A percentile compares a stretch with the other conserved stretches of the same genome.
Evolutionary conservation across 2,888 invertebrate genomes (phyloP).

Genomic region (Megamerina dolium): DNA sequence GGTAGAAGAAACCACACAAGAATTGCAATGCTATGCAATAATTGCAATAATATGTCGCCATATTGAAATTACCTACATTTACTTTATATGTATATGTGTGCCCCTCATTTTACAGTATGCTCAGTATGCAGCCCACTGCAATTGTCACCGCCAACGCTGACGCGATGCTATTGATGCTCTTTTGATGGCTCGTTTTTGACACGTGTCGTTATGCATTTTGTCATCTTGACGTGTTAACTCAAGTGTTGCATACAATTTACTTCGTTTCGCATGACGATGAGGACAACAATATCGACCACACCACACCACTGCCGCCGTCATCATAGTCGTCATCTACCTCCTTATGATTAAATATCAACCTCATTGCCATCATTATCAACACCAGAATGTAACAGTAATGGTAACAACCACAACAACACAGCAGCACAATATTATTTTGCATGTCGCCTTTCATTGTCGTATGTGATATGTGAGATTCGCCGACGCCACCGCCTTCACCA

Average conservation of each 20-base stretch:
- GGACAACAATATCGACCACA: too few species aligned
- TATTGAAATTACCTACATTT: too few species aligned
- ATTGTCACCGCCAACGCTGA: neutral
- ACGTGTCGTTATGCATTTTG: constrained; percentile 25
- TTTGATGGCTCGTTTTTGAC: constrained; percentile 16
- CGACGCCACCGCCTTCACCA: too few species aligned
- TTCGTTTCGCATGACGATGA: too few species aligned
- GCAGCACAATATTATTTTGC: neutral
- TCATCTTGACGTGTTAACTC: constrained; percentile 22
- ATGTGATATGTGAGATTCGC: too few species aligned
- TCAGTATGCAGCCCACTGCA: too few species aligned
- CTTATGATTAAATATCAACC: neutral
- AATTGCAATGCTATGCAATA: too few species aligned
- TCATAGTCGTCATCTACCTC: neutral
- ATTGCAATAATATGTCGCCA: too few species aligned
- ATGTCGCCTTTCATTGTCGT: too few species aligned
- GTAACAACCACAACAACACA: neutral
- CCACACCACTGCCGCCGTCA: neutral
- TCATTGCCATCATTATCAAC: constrained; percentile 3
- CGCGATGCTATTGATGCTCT: neutral
- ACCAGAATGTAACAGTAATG: neutral
- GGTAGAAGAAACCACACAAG: too few species aligned
- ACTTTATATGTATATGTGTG: too few species aligned
- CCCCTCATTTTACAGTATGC: too few species aligned
- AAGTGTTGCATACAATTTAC: constrained; percentile 21